Conservation (phyloP, 2,797 vertebrate species). For the Mus spretus region DNA sequence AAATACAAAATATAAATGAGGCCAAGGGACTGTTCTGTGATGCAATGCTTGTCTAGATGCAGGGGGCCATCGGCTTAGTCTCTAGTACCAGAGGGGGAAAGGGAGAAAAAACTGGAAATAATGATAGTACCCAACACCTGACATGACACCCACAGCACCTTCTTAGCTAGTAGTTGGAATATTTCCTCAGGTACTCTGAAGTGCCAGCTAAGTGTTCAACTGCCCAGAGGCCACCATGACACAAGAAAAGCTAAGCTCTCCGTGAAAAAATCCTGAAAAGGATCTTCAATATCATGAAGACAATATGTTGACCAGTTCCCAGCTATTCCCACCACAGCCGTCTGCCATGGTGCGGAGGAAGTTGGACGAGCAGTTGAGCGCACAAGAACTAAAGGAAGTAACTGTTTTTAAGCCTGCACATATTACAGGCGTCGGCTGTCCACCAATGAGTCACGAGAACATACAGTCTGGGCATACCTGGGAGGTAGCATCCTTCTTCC, state of each 20-base stretch:
- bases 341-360: background rate
- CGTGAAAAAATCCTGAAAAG: background rate
- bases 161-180: background rate
- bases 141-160: background rate
- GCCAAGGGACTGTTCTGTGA: background rate
- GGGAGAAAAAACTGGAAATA: background rate
- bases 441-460: background rate
- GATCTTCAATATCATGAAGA: background rate
- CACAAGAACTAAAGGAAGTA: background rate
- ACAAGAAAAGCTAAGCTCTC: background rate
- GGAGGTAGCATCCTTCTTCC: background rate
- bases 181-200: slow-evolving; percentile 15
- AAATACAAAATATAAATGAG: background rate
- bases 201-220: background rate
- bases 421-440: background rate
- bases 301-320: background rate
- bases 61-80: too few relatives aligned
- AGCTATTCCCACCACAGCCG: background rate
- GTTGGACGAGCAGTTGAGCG: background rate
- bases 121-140: background rate
- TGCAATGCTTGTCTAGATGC: background rate
- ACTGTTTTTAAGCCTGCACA: background rate
- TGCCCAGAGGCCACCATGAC: background rate
- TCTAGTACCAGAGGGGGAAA: background rate
- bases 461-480: background rate